phyloP scores from a whole-genome alignment of 1,140 invertebrate genomes.

The Galendromus occidentalis region DNA sequence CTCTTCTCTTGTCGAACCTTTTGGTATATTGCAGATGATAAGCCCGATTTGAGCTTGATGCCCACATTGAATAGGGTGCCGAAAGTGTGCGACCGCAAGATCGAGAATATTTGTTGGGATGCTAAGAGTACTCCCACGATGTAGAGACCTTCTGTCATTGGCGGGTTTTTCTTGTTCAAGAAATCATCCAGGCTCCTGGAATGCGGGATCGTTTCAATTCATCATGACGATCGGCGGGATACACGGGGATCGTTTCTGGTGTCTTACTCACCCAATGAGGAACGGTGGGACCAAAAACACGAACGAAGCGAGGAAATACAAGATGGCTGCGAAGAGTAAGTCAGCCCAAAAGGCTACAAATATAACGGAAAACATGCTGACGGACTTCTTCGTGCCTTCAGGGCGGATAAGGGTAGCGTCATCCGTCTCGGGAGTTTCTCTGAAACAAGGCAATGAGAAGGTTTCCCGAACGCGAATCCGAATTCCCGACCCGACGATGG shows the following conservation, averaged over 20 bases:
- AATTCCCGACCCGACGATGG: too few relatives aligned
- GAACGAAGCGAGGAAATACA: not conserved
- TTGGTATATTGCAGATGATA: not conserved
- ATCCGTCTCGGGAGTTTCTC: not conserved
- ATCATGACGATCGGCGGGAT: not conserved
- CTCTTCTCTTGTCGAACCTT: not conserved
- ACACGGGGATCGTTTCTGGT: not conserved
- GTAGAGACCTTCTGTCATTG: not conserved
- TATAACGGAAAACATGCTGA: not conserved
- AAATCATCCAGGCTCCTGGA: not conserved
- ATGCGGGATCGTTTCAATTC: too few relatives aligned
- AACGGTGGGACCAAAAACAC: not conserved
- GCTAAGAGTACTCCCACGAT: not conserved
- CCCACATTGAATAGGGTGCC: not conserved
- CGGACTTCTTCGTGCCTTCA: not conserved
- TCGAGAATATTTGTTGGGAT: not conserved
- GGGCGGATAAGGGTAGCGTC: not conserved
- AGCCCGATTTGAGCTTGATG: not conserved
- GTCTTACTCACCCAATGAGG: conserved; percentile 3
- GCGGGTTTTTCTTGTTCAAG: not conserved
- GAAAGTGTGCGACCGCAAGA: not conserved
- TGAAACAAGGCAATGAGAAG: too few relatives aligned
- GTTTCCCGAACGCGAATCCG: too few relatives aligned
- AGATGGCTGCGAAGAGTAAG: not conserved
- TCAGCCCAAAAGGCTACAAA: not conserved